Evolutionary conservation across 2,797 vertebrate species (phyloP).

Genomic region (Chlorospingus semifuscus): DNA sequence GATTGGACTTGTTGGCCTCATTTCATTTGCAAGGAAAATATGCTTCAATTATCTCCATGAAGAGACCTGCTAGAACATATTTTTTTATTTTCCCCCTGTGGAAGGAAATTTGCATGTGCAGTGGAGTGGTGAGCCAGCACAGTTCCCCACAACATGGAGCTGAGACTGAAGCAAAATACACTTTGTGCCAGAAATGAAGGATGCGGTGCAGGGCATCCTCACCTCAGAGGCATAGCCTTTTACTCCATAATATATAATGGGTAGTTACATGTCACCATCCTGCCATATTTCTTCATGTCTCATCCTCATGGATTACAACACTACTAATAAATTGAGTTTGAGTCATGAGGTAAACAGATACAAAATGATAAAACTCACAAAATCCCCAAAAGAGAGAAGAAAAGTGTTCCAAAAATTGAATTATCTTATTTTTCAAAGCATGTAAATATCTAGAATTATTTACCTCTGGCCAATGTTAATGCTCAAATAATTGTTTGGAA

Average conservation of each 20-base stretch:
- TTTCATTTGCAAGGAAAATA: conserved; percentile 27
- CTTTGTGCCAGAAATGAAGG: background rate
- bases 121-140: background rate
- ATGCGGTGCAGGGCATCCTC: background rate
- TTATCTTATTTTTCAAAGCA: background rate
- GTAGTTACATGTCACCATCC: background rate
- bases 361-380: background rate
- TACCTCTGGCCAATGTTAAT: background rate
- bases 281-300: background rate
- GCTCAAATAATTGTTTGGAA: background rate
- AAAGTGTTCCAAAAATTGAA: background rate
- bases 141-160: background rate
- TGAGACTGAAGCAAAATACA: background rate
- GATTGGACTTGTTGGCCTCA: background rate
- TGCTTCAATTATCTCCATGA: background rate
- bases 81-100: background rate
- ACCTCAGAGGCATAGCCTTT: background rate
- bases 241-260: background rate
- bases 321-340: background rate
- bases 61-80: background rate
- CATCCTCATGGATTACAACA: background rate
- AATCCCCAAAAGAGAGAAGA: rapidly evolving
- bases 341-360: background rate
- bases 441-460: background rate
- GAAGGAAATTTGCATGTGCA: background rate